Evolutionary conservation across 1,140 invertebrate species (phyloP), one percentile per base, ranked within the genome.

Genomic region (Macrosteles quadrilineatus): DNA sequence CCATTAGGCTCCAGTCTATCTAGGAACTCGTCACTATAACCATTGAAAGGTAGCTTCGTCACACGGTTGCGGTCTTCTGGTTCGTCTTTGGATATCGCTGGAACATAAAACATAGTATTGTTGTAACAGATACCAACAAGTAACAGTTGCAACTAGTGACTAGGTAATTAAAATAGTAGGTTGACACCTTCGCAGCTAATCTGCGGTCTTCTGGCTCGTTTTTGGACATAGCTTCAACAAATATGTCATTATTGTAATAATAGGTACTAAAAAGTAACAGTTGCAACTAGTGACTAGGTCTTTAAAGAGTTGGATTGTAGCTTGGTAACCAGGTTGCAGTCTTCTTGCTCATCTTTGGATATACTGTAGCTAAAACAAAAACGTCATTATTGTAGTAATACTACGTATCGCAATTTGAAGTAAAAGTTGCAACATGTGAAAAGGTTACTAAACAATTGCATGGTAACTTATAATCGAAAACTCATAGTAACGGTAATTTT

Each of bases 21-120:
- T 80, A 95, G 87, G 85, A 92, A 95, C 84, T 95, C 92, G 77
- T 94, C 92, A 64, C 91, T 94, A 86, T 93, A 95, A 68, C 92
- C 92, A 83, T 94, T 94, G 83, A 93, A 94, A 72, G 89, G 87
- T 78, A 91, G 83, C 83, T 91, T 90, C 74, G 69, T 77, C 76
- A 76, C 81, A 75, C 72, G 78, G 75, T 70, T 71, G n/a, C 72
- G 50, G 19, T 70, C 43, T 71, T 90, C 88, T 75, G 85, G 84
- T 79, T 91, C 90, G 80, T 91, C 89, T 81, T 90, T 89, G 73
- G 89, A 90, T 80, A 91, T 89, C 72, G 89, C 90, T 91, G 79
- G 14, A 85, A 84, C 75, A 80, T 78, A 77, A 75, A 76, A 73
- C 78, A 78, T 74, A 32, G 25, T 47, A 55, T 19, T 62, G 36